Conservation (phyloP, 2,888 invertebrate species). For the Luffia ferchaultella region DNA sequence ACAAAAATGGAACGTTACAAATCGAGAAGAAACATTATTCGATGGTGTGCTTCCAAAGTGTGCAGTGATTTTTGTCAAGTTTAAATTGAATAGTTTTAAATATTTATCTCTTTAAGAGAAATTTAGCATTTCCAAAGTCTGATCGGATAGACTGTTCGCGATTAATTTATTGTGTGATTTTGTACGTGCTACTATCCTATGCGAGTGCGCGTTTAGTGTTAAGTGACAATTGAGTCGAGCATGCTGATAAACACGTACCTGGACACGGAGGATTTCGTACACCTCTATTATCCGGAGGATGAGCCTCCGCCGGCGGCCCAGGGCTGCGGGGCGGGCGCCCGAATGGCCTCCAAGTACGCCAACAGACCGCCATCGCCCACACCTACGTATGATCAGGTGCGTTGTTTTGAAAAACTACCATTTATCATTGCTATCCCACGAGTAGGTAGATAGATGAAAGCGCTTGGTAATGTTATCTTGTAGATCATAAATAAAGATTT, state of each 20-base stretch:
- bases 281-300: conserved; percentile 58
- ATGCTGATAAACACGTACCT: conserved; percentile 63
- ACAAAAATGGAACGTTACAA: conserved; percentile 47
- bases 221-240: conserved; percentile 26
- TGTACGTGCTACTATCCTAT: conserved; percentile 1
- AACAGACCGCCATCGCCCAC: conserved; percentile 47
- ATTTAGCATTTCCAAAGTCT: conserved; percentile 40
- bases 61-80: conserved; percentile 18
- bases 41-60: conserved; percentile 42
- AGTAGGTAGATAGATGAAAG: neutral
- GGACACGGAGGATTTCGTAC: conserved; percentile 66
- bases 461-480: too few species aligned
- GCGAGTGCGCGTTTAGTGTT: neutral
- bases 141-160: conserved; percentile 39
- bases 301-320: conserved; percentile 37
- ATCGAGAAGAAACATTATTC: conserved; percentile 23
- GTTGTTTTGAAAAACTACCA: neutral
- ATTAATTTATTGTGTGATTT: conserved; percentile 34
- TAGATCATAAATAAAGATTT: too few species aligned
- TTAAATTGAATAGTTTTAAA: conserved; percentile 26
- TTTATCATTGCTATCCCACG: neutral
- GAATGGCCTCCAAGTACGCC: conserved; percentile 54
- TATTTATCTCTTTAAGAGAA: neutral
- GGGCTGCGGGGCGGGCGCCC: conserved; percentile 54
- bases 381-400: conserved; percentile 12